A percentile compares a stretch with the other conserved stretches of the same genome.
Conservation (phyloP, 2,888 invertebrate genomes). For the Caenorhabditis sp. region DNA sequence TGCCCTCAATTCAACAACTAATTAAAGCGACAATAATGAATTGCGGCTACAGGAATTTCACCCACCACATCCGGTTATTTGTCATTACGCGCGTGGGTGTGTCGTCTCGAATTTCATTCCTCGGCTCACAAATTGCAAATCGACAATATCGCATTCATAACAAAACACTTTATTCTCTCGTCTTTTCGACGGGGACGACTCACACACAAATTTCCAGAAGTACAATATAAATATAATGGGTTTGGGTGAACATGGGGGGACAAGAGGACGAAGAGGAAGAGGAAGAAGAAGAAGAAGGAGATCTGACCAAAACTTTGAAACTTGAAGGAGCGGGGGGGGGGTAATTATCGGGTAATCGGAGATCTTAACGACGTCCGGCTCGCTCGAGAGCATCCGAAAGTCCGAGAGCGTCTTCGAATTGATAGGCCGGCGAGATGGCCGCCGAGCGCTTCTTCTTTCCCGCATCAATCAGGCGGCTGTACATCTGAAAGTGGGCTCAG, state of each 20-base stretch:
- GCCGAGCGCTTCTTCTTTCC: slow-evolving; percentile 60
- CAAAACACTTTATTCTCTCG: not conserved
- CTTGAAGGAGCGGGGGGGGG: too few relatives aligned
- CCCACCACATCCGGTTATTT: too few relatives aligned
- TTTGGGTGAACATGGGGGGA: not conserved
- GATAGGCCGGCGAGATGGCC: slow-evolving; percentile 61
- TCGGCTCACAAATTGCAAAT: too few relatives aligned
- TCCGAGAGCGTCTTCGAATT: slow-evolving; percentile 49
- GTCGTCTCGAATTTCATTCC: too few relatives aligned
- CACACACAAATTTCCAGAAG: not conserved
- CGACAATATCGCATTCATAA: too few relatives aligned
- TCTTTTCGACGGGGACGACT: too few relatives aligned
- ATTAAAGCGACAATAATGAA: too few relatives aligned
- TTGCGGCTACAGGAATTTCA: too few relatives aligned
- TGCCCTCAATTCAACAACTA: too few relatives aligned
- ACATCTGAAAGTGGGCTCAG: slow-evolving; percentile 55
- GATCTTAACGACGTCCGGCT: slow-evolving; percentile 54
- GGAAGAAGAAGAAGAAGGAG: not conserved
- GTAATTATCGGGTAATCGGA: not conserved
- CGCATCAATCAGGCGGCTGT: slow-evolving; percentile 61
- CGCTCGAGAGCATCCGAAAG: slow-evolving; percentile 58
- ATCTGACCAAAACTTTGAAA: too few relatives aligned
- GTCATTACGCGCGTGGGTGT: too few relatives aligned
- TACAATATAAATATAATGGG: too few relatives aligned
- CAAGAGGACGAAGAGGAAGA: not conserved